Base-by-base conservation (phyloP, 2,797 vertebrate species). In the Alosa sapidissima region DNA sequence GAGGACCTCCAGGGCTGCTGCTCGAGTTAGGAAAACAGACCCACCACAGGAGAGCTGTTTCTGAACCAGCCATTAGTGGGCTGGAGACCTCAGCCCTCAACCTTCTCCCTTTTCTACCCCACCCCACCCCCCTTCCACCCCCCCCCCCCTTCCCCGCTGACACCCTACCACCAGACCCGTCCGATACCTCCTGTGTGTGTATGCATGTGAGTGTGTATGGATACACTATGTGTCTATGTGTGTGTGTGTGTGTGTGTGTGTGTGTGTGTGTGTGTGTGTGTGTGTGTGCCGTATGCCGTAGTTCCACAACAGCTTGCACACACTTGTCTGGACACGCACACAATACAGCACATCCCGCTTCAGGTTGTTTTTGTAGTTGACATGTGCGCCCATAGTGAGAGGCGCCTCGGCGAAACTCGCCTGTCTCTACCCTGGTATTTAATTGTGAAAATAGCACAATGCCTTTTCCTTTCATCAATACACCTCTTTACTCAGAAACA, bases 1-100 rank as follows among this genome's bases (percentile, higher is more conserved):
- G 65, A 78, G 19, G 83, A 85, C 87, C 88, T 88, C 87, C 89
- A 86, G 60, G 85, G 83, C 45, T 58, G 87, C 85, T 84, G 84
- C 88, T 55, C 47, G 58, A 83, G 86, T 83, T 58, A 58, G 55
- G 60, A 84, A 86, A 72, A 82, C 83, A 87, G 83, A 85, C 75
- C 85, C 83, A 41, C 83, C 48, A 24, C 82, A 49, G 82, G 86
- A 84, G 81, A 82, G 51, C 81, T 68, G 81, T 86, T 68, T 86
- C 87, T 82, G 62, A 81, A 81, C 51, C 81, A 68, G 78, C 51
- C 62, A 52, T 78, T 60, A 82, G 28, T 52, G 83, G 81, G 48
- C 87, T 19, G 68, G 83, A 65, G 81, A 83, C 82, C 85, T 87
- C 82, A 83, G 51, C 72, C 72, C 72, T 78, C 72, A 78, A 78